A percentile compares a stretch with the other conserved stretches of the same genome.
phyloP scores from a whole-genome alignment of 2,888 invertebrate genomes.

The Invenusta paracnida region DNA sequence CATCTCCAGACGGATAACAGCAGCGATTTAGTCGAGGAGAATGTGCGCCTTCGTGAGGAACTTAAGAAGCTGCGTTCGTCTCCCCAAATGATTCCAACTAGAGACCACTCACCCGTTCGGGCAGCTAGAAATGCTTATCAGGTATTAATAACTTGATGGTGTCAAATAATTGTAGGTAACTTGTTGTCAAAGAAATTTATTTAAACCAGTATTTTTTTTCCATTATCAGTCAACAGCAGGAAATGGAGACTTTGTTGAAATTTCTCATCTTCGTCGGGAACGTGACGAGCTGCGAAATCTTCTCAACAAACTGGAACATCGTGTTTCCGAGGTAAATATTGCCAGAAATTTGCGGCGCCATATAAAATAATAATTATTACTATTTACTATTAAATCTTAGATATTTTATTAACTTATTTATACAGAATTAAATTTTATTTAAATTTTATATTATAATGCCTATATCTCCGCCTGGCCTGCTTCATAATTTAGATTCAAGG shows the following conservation, averaged over 20 bases:
- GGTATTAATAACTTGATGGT: neutral
- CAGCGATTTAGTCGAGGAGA: neutral
- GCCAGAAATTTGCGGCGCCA: neutral
- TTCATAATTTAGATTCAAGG: conserved; percentile 56
- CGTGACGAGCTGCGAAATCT: conserved; percentile 35
- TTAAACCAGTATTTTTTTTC: neutral
- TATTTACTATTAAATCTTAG: no score
- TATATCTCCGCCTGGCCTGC: no score
- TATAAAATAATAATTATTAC: no score
- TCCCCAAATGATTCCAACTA: neutral
- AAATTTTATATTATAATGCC: no score
- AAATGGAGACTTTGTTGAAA: neutral
- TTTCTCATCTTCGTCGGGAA: conserved; percentile 34
- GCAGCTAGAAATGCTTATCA: neutral
- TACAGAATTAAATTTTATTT: no score
- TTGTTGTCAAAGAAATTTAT: neutral
- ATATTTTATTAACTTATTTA: no score
- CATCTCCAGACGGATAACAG: neutral
- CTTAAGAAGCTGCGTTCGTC: neutral
- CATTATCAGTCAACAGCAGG: neutral
- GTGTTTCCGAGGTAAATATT: conserved; percentile 19
- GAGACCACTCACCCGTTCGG: neutral
- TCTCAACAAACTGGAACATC: conserved; percentile 35
- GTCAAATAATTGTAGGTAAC: neutral
- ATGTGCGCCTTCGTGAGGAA: neutral